Evolutionary conservation across 2,888 invertebrate genomes (phyloP).

Genomic region (Zelleria hepariella): DNA sequence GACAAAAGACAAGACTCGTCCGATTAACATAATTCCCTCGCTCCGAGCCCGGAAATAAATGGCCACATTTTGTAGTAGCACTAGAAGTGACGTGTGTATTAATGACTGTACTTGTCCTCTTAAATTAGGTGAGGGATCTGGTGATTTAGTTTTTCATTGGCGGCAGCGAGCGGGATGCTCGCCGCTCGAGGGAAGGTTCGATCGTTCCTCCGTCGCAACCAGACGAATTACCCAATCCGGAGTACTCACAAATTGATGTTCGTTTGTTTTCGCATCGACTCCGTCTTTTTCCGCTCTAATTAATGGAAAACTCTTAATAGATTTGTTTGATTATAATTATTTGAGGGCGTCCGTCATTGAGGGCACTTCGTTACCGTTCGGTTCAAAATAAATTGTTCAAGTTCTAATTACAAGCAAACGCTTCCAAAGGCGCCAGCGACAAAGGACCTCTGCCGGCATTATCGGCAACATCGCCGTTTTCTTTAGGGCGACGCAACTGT

Average conservation of each 20-base stretch:
- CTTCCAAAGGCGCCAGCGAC: conserved; percentile 42
- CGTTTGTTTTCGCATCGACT: background rate
- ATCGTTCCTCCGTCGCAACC: background rate
- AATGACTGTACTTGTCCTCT: conserved; percentile 69
- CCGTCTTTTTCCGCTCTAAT: background rate
- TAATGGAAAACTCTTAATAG: background rate
- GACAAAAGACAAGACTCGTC: conserved; percentile 69
- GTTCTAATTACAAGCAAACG: conserved; percentile 56
- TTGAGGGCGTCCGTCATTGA: background rate
- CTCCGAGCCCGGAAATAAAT: conserved; percentile 65
- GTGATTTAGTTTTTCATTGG: conserved; percentile 67
- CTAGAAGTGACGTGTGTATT: conserved; percentile 69
- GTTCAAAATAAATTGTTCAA: conserved; percentile 50
- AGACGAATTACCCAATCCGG: background rate
- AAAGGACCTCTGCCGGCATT: conserved; percentile 43
- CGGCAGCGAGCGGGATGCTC: conserved; percentile 29
- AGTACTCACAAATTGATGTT: background rate
- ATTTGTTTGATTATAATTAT: conserved; percentile 1
- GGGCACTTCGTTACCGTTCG: conserved; percentile 19
- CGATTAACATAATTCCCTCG: conserved; percentile 71
- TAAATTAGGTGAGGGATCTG: conserved; percentile 67
- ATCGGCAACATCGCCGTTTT: conserved; percentile 51
- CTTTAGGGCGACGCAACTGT: conserved; percentile 38
- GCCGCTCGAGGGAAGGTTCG: conserved; percentile 13
- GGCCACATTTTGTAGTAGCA: conserved; percentile 70